Base-by-base conservation (phyloP, 2,888 invertebrate species). In the Archips xylosteana region DNA sequence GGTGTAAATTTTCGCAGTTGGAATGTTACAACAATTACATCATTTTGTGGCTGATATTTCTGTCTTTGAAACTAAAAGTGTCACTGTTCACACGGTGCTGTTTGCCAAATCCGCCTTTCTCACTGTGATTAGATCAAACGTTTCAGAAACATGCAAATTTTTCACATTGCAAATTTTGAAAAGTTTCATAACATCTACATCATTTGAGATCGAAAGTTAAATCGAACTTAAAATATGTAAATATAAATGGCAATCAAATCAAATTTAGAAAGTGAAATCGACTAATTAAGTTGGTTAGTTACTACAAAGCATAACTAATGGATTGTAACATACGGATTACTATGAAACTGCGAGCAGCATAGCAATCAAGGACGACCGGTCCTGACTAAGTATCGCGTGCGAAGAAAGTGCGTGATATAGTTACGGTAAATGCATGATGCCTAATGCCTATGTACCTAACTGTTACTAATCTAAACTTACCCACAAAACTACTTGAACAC, bases 321-420 rank as follows among this genome's bases (percentile, higher is more conserved):
- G 67, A 42, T 67, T 62, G 67, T 62, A 63, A 63, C 62, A 57
- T 62, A 68, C 45, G 47, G 67, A 23, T 67, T 62, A 68, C 72
- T 72, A 67, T 57, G 67, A 70, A 70, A 47, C 34, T 5, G 23
- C 47, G 49, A 72, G 45, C 62, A 54, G 68, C 73, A 63, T 68
- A 49, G 63, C 36, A 68, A 73, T 68, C 57, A 73, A 73, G 73
- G 63, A 69, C 63, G 73, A 59, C 68, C 73, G 73, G 68, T 73
- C 73, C 68, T 65, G 49, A 39, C 49, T 39, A 6, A 5, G 39
- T n/a, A 47, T 73, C 73, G 68, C 68, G 59, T 64, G 68, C 63
- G 59, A 34, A 51, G 68, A 57, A 39, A 69, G 59, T 64, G 63
- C 68, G 73, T 69, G 71, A 9, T 51, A 10, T 34, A 36, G 42